phyloP scores from a whole-genome alignment of 2,797 vertebrate species.

The Carduelis carduelis region DNA sequence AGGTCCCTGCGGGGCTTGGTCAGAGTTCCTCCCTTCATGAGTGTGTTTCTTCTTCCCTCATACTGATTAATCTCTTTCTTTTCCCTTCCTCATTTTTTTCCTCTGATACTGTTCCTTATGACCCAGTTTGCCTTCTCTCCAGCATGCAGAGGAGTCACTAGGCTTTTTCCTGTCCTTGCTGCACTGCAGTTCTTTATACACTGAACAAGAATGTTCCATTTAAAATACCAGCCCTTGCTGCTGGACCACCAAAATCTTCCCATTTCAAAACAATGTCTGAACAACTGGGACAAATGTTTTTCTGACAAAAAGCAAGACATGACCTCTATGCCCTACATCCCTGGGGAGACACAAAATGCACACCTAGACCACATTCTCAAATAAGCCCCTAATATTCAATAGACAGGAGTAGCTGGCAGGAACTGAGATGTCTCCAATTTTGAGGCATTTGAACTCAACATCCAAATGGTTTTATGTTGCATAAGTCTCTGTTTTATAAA shows the following conservation, averaged over 20 bases:
- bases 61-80: background rate
- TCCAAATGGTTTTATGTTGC: background rate
- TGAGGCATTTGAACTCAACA: background rate
- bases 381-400: background rate
- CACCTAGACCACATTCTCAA: background rate
- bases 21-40: background rate
- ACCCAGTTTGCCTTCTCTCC: background rate
- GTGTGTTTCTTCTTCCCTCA: background rate
- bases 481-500: background rate
- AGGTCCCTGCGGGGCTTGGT: background rate
- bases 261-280: background rate
- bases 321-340: background rate
- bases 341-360: accelerated
- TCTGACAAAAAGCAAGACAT: background rate
- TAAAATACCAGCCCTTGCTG: background rate
- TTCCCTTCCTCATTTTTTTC: background rate
- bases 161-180: background rate
- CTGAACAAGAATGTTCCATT: background rate
- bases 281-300: background rate
- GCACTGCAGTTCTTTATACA: background rate
- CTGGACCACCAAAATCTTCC: background rate
- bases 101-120: background rate
- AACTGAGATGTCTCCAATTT: background rate
- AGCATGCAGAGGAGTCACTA: background rate
- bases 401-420: background rate